Evolutionary conservation across 2,888 invertebrate genomes (phyloP).

Genomic region (Seladonia tumulorum): DNA sequence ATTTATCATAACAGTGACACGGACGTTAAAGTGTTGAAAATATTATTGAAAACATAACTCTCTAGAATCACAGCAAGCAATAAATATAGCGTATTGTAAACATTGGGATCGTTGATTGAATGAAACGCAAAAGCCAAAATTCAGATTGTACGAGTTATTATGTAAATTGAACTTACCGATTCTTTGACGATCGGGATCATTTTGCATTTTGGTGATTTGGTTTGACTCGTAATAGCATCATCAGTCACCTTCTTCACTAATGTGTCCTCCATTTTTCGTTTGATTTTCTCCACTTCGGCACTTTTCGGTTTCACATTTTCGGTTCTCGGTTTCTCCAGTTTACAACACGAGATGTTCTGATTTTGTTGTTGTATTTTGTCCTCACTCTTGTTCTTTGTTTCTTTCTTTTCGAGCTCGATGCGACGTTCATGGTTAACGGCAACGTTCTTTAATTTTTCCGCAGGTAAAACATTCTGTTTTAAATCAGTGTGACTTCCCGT

Average conservation of each 20-base stretch:
- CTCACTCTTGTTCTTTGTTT: background rate
- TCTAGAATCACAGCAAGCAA: no score
- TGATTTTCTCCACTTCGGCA: background rate
- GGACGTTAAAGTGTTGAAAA: no score
- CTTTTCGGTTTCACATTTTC: constrained; percentile 9
- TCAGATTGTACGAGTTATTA: background rate
- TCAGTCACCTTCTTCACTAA: background rate
- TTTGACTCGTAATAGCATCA: constrained; percentile 2
- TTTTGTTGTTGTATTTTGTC: background rate
- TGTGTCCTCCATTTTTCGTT: background rate
- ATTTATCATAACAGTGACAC: no score
- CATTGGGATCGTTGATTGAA: background rate
- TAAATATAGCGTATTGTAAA: no score
- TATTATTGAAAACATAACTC: no score
- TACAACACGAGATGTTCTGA: background rate
- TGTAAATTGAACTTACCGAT: constrained; percentile 37
- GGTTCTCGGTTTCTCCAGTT: background rate
- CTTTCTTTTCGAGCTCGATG: background rate
- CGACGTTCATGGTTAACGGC: background rate
- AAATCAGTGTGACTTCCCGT: constrained; percentile 9
- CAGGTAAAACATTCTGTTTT: background rate
- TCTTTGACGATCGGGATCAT: constrained; percentile 32
- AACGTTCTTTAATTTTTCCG: background rate
- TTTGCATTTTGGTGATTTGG: constrained; percentile 10
- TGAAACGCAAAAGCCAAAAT: background rate